Conservation (phyloP, 2,113 vertebrate genomes). For the Petrocephalus microphthalmus region DNA sequence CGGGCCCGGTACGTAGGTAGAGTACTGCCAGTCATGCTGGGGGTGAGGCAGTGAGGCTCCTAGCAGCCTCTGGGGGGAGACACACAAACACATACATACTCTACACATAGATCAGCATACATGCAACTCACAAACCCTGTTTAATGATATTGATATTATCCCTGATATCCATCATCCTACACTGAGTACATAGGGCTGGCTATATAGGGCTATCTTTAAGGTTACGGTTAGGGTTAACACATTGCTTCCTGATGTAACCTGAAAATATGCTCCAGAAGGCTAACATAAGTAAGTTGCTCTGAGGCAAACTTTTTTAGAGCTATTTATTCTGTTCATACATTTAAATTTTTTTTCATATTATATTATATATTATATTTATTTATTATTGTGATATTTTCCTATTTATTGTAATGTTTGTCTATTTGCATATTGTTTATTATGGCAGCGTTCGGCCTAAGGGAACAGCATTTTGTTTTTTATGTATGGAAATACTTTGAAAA, state of each 20-base stretch:
- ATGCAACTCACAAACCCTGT: background rate
- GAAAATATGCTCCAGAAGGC: background rate
- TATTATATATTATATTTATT: no score
- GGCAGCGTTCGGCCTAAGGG: background rate
- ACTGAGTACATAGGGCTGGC: background rate
- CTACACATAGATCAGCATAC: background rate
- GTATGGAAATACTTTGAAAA: background rate
- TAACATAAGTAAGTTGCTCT: background rate
- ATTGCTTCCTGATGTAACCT: background rate
- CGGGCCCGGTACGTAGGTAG: slow-evolving; percentile 58
- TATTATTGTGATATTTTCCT: background rate
- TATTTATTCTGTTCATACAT: background rate
- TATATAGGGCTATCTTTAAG: background rate
- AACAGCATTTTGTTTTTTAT: background rate
- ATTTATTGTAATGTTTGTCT: background rate
- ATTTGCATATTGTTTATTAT: background rate
- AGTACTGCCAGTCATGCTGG: slow-evolving; percentile 66
- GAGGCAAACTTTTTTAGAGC: background rate
- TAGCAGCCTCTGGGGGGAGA: slow-evolving; percentile 69
- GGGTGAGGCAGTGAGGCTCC: slow-evolving; percentile 74
- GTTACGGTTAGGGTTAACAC: background rate
- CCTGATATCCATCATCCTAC: background rate
- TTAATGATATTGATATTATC: background rate
- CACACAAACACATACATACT: background rate
- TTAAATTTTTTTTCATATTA: background rate